A percentile compares a stretch with the other conserved stretches of the same genome.
Conservation (phyloP, 2,797 vertebrate genomes). For the Neosilurus mollespiculum region DNA sequence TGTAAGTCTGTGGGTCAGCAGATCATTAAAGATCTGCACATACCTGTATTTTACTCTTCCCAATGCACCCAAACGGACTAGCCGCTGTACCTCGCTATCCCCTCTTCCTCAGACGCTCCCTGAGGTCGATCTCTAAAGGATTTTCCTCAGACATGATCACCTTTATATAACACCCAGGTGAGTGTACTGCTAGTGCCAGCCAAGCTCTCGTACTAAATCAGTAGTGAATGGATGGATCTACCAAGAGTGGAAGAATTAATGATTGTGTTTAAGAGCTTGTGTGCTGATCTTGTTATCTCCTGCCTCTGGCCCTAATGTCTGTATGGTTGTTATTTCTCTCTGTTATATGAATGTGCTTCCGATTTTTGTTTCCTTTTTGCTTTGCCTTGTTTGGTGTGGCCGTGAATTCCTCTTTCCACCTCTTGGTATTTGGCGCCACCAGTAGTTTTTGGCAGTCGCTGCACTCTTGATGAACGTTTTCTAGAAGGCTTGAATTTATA, state of each 20-base stretch:
- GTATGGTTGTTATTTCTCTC: conserved; percentile 60
- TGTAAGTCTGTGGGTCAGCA: conserved; percentile 38
- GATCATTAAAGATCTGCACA: conserved; percentile 59
- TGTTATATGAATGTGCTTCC: conserved; percentile 21
- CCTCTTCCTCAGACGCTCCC: conserved; percentile 69
- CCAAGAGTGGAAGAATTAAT: conserved; percentile 51
- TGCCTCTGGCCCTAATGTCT: conserved; percentile 64
- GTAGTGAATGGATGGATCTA: conserved; percentile 46
- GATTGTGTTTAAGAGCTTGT: conserved; percentile 59
- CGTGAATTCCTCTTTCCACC: conserved; percentile 4
- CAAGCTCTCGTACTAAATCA: conserved; percentile 47
- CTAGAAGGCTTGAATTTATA: conserved; percentile 35
- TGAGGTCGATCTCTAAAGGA: conserved; percentile 73
- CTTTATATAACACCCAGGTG: conserved; percentile 74
- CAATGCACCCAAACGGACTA: conserved; percentile 61
- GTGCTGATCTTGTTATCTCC: conserved; percentile 62
- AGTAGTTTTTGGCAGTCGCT: conserved; percentile 61
- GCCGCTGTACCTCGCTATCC: conserved; percentile 64
- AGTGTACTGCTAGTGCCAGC: conserved; percentile 68
- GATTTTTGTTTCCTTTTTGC: conserved; percentile 48
- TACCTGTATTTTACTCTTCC: conserved; percentile 40
- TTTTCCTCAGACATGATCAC: conserved; percentile 69
- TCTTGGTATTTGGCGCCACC: conserved; percentile 68
- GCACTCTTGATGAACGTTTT: conserved; percentile 17
- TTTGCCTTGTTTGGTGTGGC: conserved; percentile 56